Conservation (phyloP, 2,113 vertebrate genomes). For the Caranx melampygus region DNA sequence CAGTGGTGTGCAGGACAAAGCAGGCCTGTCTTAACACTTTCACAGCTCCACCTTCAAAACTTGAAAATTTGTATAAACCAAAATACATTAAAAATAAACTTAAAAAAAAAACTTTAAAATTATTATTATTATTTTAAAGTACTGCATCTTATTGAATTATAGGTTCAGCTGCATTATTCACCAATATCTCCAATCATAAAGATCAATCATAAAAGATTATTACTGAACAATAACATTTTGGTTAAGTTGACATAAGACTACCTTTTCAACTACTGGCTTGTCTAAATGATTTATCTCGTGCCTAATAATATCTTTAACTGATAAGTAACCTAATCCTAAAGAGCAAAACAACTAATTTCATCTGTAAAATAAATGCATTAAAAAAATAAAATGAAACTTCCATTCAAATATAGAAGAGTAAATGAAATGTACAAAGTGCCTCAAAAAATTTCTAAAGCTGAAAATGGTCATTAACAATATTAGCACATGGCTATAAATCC, state of each 20-base stretch:
- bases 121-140: neutral
- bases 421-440: neutral
- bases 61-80: neutral
- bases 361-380: neutral
- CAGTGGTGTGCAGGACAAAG: neutral
- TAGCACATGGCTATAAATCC: neutral
- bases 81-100: neutral
- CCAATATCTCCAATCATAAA: too few species aligned
- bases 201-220: too few species aligned
- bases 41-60: neutral
- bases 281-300: neutral
- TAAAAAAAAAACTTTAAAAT: neutral
- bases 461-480: too few species aligned
- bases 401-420: neutral
- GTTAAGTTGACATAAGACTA: neutral
- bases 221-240: neutral
- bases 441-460: neutral
- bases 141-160: neutral
- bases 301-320: neutral
- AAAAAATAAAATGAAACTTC: neutral
- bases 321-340: neutral
- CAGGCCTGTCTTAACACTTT: neutral
- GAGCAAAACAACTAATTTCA: neutral
- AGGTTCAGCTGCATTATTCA: neutral
- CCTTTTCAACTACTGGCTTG: neutral